Conservation (phyloP, 2,113 vertebrate genomes). For the Opisthocomus hoazin region DNA sequence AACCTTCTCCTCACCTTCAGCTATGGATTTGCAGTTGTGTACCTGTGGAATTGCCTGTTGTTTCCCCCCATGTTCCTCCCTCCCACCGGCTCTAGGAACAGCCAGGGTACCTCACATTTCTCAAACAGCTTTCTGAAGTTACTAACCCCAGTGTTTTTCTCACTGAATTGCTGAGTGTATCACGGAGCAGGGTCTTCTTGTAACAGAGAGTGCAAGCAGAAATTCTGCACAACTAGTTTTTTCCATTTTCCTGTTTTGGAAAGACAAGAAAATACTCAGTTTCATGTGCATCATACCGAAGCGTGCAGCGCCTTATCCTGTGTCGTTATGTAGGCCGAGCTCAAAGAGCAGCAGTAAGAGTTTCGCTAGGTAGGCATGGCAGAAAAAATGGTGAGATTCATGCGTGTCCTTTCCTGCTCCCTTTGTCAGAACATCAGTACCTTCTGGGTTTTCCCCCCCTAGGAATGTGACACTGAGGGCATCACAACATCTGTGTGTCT, state of each 20-base stretch:
- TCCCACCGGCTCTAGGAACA: neutral
- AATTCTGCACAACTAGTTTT: neutral
- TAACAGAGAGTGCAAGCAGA: neutral
- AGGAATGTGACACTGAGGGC: neutral
- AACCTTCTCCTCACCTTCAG: neutral
- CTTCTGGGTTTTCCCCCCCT: fast-evolving
- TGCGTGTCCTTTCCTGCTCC: neutral
- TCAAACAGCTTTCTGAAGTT: neutral
- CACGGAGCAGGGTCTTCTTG: neutral
- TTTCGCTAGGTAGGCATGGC: neutral
- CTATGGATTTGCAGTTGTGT: neutral
- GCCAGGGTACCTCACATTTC: neutral
- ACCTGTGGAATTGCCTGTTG: neutral
- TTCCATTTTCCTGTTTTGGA: neutral
- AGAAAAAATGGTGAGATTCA: neutral
- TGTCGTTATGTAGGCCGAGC: neutral
- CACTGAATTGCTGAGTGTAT: neutral
- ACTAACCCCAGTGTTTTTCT: neutral
- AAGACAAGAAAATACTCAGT: neutral
- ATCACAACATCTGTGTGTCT: neutral
- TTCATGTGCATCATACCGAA: neutral
- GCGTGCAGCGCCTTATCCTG: fast-evolving
- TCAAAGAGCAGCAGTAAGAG: neutral
- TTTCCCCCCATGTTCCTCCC: neutral
- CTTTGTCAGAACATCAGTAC: neutral